phyloP scores from a whole-genome alignment of 2,113 vertebrate genomes.

The Dicerorhinus sumatrensis region DNA sequence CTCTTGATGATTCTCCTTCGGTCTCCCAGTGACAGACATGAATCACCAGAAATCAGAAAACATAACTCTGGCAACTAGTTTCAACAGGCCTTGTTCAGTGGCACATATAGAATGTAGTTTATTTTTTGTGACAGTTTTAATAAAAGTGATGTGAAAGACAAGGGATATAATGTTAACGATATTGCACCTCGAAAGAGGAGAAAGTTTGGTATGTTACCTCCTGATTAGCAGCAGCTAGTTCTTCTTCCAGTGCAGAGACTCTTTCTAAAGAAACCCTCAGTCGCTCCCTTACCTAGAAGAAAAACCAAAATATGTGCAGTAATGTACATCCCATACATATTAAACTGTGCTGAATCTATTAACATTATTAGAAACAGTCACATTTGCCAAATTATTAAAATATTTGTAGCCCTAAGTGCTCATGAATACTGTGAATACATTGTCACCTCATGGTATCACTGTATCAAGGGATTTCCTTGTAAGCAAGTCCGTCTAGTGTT shows the following conservation, averaged over 20 bases:
- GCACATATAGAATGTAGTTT: slow-evolving; percentile 56
- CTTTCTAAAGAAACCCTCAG: slow-evolving; percentile 98
- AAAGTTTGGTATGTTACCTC: slow-evolving; percentile 92
- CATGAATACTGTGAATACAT: background rate
- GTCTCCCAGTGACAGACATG: slow-evolving; percentile 45
- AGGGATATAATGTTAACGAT: slow-evolving; percentile 75
- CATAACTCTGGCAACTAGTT: slow-evolving; percentile 57
- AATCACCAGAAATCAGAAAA: slow-evolving; percentile 63
- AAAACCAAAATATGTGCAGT: slow-evolving; percentile 88
- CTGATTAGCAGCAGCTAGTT: slow-evolving; percentile 97
- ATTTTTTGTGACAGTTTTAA: slow-evolving; percentile 77
- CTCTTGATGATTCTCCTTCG: slow-evolving; percentile 47
- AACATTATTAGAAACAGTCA: slow-evolving; percentile 60
- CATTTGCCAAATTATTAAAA: background rate
- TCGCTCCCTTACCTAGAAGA: slow-evolving; percentile 95
- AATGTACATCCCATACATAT: slow-evolving; percentile 81
- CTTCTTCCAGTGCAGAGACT: slow-evolving; percentile 97
- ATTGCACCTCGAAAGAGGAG: slow-evolving; percentile 83
- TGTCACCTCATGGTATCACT: background rate
- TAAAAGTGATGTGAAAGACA: slow-evolving; percentile 80
- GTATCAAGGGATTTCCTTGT: slow-evolving; percentile 33
- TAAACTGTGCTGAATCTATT: slow-evolving; percentile 81
- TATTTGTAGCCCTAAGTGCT: background rate
- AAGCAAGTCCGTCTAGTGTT: background rate
- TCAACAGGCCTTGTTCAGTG: slow-evolving; percentile 54